Base-by-base conservation (phyloP, 1,140 invertebrate genomes). In the Meteorus sp. region DNA sequence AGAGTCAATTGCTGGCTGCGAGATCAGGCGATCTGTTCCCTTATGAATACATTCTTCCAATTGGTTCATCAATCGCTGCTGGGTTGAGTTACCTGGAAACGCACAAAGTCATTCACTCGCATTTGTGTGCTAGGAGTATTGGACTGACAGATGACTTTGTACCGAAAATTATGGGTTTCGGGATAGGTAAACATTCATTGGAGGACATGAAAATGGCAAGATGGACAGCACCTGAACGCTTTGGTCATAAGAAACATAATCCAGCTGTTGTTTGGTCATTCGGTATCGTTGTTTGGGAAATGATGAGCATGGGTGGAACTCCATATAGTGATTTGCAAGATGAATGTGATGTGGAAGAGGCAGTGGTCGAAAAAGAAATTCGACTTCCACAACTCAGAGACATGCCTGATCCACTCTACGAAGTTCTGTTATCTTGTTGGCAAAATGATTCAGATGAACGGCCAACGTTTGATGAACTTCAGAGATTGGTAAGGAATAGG, bases 381-480 rank as follows among this genome's bases (percentile, higher is more conserved):
- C 79, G 90, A 23, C 85, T 92, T 1, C 82, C 85, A 2, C 91
- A 92, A 67, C 80, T 91, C 0, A 81, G 83, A 20, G 88, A 88
- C 67, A 84, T 90, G 25, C 85, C 84, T 35, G 88, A 91, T 71
- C 87, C 90, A 58, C 75, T 93, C 19, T 93, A 93, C 72, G 91
- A 93, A 74, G 76, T 93, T 39, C 89, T 93, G 79, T 77, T 89
- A 3, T 88, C 91, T 60, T 94, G 92, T 68, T 95, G 92, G 92
- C 88, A 91, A 68, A 70, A 86, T n/a, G 89, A 93, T 73, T 83
- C 85, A 4, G 88, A 90, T 64, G 91, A 94, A 66, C 81, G 92
- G 63, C 91, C 90, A 8, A 78, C 81, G 17, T 89, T 89, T 68
- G 72, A 80, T 31, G 84, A 86, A 68, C 78, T 89, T 39, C 73